These are phyloP conservation scores for Agrochola litura DNA, from an alignment of 2,888 invertebrate genomes.

Conservation along the genomic window DNA sequence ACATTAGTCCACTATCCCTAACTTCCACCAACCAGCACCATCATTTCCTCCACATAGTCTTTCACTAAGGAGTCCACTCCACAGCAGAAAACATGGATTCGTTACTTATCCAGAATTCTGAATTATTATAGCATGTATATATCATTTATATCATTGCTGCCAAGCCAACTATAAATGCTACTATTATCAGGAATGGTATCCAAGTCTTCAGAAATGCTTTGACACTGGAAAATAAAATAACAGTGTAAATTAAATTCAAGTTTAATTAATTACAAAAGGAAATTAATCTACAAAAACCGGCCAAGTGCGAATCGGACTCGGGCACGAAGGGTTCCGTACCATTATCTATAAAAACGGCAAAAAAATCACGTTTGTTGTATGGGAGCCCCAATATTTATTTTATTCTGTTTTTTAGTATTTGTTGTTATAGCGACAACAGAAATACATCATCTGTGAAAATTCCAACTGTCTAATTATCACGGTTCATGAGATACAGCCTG, in stretches of 20 bases:
- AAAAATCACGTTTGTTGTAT: no score
- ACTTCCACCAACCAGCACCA: constrained; percentile 56
- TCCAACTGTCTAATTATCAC: no score
- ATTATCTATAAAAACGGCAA: no score
- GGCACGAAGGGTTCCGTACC: no score
- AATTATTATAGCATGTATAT: constrained; percentile 1
- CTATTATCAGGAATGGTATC: constrained; percentile 93
- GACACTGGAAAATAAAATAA: constrained; percentile 86
- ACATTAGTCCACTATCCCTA: constrained; percentile 18
- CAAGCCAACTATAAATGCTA: constrained; percentile 81
- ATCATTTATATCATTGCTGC: constrained; percentile 78
- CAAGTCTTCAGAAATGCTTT: constrained; percentile 94
- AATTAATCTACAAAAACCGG: not conserved
- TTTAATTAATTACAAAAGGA: not conserved
- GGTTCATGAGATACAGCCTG: no score
- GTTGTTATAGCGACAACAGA: no score
- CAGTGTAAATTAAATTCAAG: not conserved
- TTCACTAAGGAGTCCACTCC: constrained; percentile 33
- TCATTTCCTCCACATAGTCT: constrained; percentile 41
- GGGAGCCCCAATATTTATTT: no score
- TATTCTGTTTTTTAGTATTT: no score
- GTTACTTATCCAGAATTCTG: constrained; percentile 3
- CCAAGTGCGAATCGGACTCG: no score
- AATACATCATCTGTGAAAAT: no score
- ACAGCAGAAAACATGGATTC: constrained; percentile 28